Conservation (phyloP, 2,113 vertebrate species). For the Bolborhynchus lineola region DNA sequence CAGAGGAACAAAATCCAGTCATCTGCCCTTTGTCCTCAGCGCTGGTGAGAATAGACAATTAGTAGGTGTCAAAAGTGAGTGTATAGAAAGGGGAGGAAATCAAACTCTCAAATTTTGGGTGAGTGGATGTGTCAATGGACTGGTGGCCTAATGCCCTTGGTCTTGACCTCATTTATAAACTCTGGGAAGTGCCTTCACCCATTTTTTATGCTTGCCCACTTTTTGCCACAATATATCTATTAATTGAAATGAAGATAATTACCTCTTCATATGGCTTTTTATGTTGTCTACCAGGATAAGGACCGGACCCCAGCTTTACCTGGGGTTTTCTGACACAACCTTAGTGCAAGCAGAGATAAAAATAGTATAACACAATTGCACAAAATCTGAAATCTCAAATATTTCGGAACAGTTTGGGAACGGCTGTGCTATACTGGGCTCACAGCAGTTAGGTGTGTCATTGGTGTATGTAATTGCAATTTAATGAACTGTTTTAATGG, state of each 20-base stretch:
- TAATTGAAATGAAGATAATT: not conserved
- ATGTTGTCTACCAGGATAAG: not conserved
- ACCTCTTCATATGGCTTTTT: not conserved
- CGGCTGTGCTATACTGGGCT: not conserved
- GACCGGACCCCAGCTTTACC: not conserved
- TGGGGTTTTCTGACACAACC: not conserved
- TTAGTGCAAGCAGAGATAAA: not conserved
- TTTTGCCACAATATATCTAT: not conserved
- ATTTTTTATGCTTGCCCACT: not conserved
- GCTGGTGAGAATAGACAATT: not conserved
- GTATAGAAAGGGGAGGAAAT: not conserved
- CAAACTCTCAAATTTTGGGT: not conserved
- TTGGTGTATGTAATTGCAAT: not conserved
- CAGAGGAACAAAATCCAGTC: not conserved
- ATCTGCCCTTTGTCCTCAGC: slow-evolving; percentile 6
- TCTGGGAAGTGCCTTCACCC: not conserved
- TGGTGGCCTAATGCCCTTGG: not conserved
- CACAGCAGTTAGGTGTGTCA: not conserved
- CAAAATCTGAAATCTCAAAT: not conserved
- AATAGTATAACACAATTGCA: not conserved
- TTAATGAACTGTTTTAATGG: not conserved
- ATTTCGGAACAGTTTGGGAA: not conserved
- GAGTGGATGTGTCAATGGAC: not conserved
- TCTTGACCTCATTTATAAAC: not conserved
- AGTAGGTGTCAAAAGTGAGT: not conserved